Evolutionary conservation across 2,888 invertebrate species (phyloP), one percentile per base, ranked within the genome.

Genomic region (Calameuta filiformis): DNA sequence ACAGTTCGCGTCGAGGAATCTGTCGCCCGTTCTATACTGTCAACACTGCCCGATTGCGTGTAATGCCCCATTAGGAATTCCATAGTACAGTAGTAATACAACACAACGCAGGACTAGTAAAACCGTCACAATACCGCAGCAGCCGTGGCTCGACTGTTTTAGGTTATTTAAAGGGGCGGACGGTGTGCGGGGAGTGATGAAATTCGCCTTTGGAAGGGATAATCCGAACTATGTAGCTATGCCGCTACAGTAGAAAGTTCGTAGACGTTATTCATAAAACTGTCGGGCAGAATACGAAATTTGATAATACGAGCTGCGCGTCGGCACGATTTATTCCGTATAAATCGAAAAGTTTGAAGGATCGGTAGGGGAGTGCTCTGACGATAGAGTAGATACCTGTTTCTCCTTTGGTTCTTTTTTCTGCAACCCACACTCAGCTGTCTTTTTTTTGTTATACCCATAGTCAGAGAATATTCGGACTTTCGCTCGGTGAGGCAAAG

Each of bases 311-410:
- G 76, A 73, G 73, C 56, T 30, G 69, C 73, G 56, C 40, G 35
- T 15, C 23, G 56, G 76, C 73, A 68, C 76, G 73, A 73, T 76
- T 76, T 73, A 76, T 76, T 73, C 73, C 76, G 23, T 76, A 76
- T 76, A 73, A 76, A 76, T 76, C 76, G 76, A 11, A 76, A 73
- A 76, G 73, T 76, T 73, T 73, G 73, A 37, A 76, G 35, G 73
- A 76, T 76, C 76, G 76, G 56, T 56, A 56, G 56, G 56, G 56
- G 56, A 56, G 56, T 6, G 23, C 23, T 9, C 56, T 56, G 23
- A 56, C 56, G 56, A 76, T 76, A 73, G 33, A 76, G 73, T 73
- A 73, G 34, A 40, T 40, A 56, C 40, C 33, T 23, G 37, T 12
- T n/a, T 69, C 76, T 69, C 40, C 76, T 35, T 15, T 56, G 9